Percentiles rank a stretch among this genome's conserved stretches.
Conservation (phyloP, 2,797 vertebrate genomes). For the Premnoplex brunnescens region DNA sequence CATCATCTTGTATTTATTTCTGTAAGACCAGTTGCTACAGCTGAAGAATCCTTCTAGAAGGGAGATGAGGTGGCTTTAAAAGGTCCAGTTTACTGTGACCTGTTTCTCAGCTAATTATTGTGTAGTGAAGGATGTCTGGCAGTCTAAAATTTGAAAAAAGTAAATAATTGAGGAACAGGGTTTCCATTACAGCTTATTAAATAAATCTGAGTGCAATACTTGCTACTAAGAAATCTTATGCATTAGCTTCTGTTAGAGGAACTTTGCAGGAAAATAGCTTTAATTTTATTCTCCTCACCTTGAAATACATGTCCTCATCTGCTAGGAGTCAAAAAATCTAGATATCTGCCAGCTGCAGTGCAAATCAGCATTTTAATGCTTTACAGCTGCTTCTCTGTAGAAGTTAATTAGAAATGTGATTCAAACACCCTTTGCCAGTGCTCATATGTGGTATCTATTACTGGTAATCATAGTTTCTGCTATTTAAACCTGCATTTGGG, state of each 20-base stretch:
- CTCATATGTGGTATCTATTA: conserved; percentile 27
- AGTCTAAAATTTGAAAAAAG: conserved; percentile 7
- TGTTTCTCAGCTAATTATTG: conserved; percentile 44
- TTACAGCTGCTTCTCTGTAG: conserved; percentile 57
- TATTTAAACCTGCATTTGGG: neutral
- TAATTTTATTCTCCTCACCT: conserved; percentile 48
- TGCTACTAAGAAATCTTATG: neutral
- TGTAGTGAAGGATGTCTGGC: conserved; percentile 21
- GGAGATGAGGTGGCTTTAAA: neutral
- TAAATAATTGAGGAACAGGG: conserved; percentile 14
- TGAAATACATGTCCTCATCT: conserved; percentile 36
- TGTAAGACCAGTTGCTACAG: neutral
- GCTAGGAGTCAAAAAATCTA: conserved; percentile 20
- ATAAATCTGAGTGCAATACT: neutral
- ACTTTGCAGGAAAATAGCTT: conserved; percentile 25
- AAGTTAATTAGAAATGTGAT: conserved; percentile 60
- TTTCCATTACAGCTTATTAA: conserved; percentile 52
- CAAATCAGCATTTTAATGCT: conserved; percentile 63
- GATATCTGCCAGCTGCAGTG: conserved; percentile 50
- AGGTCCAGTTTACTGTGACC: neutral
- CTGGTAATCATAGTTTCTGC: conserved; percentile 44
- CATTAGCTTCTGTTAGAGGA: neutral
- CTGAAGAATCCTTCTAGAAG: neutral
- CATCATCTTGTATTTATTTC: conserved; percentile 13
- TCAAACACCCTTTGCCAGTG: neutral